Evolutionary conservation across 2,888 invertebrate species (phyloP).

Genomic region (Suillia variegata): DNA sequence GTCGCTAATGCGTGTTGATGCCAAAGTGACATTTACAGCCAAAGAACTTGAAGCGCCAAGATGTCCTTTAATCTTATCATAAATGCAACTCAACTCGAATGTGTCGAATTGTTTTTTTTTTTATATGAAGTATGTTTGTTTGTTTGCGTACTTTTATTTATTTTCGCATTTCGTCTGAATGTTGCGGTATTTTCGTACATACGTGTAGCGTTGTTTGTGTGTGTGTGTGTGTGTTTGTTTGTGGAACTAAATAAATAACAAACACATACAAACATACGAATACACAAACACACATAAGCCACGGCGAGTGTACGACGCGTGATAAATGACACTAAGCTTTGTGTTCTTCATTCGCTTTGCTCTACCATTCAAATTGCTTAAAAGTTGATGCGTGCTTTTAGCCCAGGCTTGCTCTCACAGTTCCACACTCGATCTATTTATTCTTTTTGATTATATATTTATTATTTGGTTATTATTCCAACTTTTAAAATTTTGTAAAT

Average conservation of each 20-base stretch:
- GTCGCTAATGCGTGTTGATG: slow-evolving; percentile 14
- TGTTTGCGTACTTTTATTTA: slow-evolving; percentile 9
- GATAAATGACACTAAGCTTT: slow-evolving; percentile 53
- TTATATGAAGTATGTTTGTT: slow-evolving; percentile 4
- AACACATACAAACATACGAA: slow-evolving; percentile 8
- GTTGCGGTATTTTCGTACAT: too few relatives aligned
- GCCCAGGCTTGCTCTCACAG: too few relatives aligned
- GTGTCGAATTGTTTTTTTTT: slow-evolving; percentile 8
- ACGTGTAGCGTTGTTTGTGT: neutral
- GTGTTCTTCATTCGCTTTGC: slow-evolving; percentile 39
- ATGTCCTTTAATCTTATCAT: slow-evolving; percentile 12
- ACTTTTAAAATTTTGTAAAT: too few relatives aligned
- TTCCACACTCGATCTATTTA: too few relatives aligned
- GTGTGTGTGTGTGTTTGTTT: too few relatives aligned
- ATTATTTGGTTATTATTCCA: too few relatives aligned
- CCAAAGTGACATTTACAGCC: slow-evolving; percentile 4
- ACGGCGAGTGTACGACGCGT: slow-evolving; percentile 35
- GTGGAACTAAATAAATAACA: slow-evolving; percentile 16
- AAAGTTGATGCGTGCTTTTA: slow-evolving; percentile 37
- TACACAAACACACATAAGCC: neutral
- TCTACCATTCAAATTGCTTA: slow-evolving; percentile 23
- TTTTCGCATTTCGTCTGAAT: neutral
- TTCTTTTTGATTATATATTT: too few relatives aligned
- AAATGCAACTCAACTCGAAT: slow-evolving; percentile 10
- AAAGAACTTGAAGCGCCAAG: neutral